Conservation (phyloP, 2,113 vertebrate genomes). For the Tachuris rubrigastra region DNA sequence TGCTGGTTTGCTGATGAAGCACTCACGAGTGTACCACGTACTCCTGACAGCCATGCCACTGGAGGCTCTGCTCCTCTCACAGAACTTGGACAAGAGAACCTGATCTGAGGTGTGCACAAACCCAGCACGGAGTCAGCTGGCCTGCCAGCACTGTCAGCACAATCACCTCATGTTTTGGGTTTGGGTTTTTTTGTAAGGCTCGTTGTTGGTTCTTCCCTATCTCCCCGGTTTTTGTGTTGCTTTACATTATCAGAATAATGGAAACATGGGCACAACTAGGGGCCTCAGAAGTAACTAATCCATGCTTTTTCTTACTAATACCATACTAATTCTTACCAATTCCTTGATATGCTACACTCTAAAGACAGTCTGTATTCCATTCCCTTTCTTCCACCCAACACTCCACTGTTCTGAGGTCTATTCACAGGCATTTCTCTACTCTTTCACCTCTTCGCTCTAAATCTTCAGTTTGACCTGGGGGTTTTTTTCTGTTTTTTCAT, state of each 20-base stretch:
- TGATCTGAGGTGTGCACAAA: accelerated
- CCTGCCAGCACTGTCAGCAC: not conserved
- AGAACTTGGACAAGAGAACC: not conserved
- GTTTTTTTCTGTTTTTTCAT: not conserved
- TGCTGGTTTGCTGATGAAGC: not conserved
- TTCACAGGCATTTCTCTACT: not conserved
- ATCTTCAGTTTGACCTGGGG: not conserved
- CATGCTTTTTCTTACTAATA: not conserved
- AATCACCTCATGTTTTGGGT: not conserved
- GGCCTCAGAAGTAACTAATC: not conserved
- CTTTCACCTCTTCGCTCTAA: not conserved
- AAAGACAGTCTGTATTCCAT: not conserved
- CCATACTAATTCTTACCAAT: not conserved
- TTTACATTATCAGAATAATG: not conserved
- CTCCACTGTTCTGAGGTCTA: not conserved
- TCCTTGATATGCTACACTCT: not conserved
- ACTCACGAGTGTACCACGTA: accelerated
- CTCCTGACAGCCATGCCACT: not conserved
- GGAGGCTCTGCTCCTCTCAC: not conserved
- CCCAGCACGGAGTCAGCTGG: not conserved
- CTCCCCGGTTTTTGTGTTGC: not conserved
- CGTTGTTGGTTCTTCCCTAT: not conserved
- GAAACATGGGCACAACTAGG: not conserved
- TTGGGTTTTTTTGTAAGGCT: not conserved
- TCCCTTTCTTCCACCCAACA: not conserved